Evolutionary conservation across 2,888 invertebrate species (phyloP).

Genomic region (Mylabris sibirica): DNA sequence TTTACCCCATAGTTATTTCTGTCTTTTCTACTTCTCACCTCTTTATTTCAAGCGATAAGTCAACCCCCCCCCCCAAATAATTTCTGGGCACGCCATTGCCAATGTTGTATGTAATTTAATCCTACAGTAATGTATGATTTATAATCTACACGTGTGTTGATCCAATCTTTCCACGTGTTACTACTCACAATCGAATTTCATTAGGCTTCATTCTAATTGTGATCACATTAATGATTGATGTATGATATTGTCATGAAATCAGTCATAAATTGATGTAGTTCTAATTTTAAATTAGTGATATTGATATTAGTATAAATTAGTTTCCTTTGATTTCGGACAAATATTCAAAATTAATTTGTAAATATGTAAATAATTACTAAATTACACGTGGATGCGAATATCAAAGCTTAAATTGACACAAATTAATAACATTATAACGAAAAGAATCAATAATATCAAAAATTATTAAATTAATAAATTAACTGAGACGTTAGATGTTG

Average conservation of each 20-base stretch:
- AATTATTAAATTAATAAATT: neutral
- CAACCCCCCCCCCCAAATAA: too few species aligned
- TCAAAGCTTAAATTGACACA: neutral
- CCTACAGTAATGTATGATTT: neutral
- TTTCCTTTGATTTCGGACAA: neutral
- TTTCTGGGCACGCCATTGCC: too few species aligned
- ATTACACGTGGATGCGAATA: neutral
- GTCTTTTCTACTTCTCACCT: too few species aligned
- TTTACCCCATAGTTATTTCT: too few species aligned
- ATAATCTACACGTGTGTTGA: conserved; percentile 1
- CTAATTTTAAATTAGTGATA: too few species aligned
- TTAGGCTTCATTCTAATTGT: neutral
- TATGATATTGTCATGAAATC: neutral
- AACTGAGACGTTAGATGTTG: too few species aligned
- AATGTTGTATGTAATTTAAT: conserved; percentile 4
- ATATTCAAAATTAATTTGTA: neutral
- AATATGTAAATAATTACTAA: neutral
- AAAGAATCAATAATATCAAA: neutral
- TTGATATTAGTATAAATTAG: neutral
- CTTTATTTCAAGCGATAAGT: too few species aligned
- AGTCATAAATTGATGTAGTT: neutral
- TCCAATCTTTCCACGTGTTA: conserved; percentile 11
- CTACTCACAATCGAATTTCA: conserved; percentile 1
- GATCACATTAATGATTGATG: neutral
- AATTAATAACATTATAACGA: neutral